Percentiles rank a stretch among this genome's conserved stretches.
These are phyloP conservation scores for Corythornis vintsioides DNA, from an alignment of 2,113 vertebrate genomes.

Conservation along the genomic window DNA sequence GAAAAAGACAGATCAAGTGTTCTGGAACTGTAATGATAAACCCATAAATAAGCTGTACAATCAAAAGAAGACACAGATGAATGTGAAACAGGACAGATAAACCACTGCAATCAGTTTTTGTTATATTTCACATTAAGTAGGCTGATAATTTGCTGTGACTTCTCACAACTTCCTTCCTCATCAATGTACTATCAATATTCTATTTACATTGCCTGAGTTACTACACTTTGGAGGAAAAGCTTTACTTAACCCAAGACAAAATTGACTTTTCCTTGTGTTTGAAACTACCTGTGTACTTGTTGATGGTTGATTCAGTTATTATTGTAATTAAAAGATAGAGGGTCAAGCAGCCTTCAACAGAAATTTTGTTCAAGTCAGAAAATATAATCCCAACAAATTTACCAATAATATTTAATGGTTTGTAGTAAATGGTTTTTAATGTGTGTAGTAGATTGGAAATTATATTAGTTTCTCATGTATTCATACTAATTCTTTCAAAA, in stretches of 20 bases:
- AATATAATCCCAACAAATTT: background rate
- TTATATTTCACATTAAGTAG: background rate
- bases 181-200: background rate
- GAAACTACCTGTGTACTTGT: background rate
- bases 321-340: background rate
- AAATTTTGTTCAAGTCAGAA: background rate
- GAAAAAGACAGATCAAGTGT: background rate
- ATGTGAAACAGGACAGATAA: background rate
- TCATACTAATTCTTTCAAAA: background rate
- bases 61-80: background rate
- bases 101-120: background rate
- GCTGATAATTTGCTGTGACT: background rate
- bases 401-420: background rate
- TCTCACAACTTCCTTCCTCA: background rate
- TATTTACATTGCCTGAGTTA: background rate
- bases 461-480: background rate
- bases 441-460: background rate
- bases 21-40: constrained; percentile 21
- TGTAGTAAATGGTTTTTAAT: background rate
- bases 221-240: background rate
- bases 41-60: background rate
- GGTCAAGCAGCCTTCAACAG: background rate
- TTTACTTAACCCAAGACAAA: background rate
- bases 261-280: background rate
- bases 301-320: background rate